Evolutionary conservation across 2,888 invertebrate genomes (phyloP).

Genomic region (Hetaerina titia): DNA sequence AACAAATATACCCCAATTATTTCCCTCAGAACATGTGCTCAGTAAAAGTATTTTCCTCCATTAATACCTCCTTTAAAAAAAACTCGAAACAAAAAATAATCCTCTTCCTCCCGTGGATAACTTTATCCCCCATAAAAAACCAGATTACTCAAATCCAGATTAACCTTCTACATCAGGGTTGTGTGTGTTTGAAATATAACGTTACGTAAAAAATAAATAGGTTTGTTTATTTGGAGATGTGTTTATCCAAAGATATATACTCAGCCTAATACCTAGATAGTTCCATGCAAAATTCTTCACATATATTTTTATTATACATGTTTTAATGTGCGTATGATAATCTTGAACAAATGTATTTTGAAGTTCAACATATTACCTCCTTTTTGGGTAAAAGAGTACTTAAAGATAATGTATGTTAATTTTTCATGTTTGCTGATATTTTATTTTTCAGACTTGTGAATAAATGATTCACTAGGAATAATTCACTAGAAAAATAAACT

Average conservation of each 20-base stretch:
- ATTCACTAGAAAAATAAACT: constrained; percentile 72
- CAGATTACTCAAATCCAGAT: constrained; percentile 71
- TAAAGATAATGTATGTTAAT: constrained; percentile 72
- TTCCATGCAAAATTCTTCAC: constrained; percentile 73
- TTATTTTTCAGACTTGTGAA: constrained; percentile 72
- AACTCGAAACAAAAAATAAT: constrained; percentile 69
- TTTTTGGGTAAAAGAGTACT: constrained; percentile 73
- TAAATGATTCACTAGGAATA: constrained; percentile 72
- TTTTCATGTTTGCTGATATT: constrained; percentile 72
- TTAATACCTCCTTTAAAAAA: constrained; percentile 70
- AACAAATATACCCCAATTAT: constrained; percentile 60
- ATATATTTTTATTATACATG: constrained; percentile 73
- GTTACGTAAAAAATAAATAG: constrained; percentile 71
- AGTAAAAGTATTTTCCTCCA: constrained; percentile 69
- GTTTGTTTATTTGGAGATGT: constrained; percentile 72
- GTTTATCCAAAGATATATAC: constrained; percentile 72
- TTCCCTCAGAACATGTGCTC: constrained; percentile 67
- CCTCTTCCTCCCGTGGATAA: constrained; percentile 37
- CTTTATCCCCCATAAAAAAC: constrained; percentile 58
- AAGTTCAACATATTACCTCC: constrained; percentile 73
- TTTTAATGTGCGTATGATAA: constrained; percentile 73
- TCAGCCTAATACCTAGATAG: constrained; percentile 72
- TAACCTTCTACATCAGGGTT: constrained; percentile 71
- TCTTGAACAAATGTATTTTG: constrained; percentile 73
- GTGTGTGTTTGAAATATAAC: constrained; percentile 71